A percentile compares a stretch with the other conserved stretches of the same genome.
Conservation (phyloP, 2,888 invertebrate genomes). For the Netelia melanura region DNA sequence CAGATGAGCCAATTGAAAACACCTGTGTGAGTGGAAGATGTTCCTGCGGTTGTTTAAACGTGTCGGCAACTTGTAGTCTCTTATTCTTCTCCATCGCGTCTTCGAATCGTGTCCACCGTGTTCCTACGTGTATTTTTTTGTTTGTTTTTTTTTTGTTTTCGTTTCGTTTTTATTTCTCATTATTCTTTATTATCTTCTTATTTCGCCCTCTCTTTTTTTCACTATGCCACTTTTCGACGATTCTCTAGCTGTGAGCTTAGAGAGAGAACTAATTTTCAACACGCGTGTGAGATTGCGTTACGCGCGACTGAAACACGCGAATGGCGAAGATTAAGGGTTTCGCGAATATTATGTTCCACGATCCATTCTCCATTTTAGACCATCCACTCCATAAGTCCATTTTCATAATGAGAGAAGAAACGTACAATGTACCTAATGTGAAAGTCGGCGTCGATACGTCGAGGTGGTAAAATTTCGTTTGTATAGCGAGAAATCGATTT, state of each 20-base stretch:
- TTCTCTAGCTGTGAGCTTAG: background rate
- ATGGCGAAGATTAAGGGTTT: slow-evolving; percentile 47
- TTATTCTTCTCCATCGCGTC: slow-evolving; percentile 36
- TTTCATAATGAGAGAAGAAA: slow-evolving; percentile 29
- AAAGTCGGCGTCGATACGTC: too few species aligned
- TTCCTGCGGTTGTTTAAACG: slow-evolving; percentile 41
- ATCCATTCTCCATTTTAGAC: too few species aligned
- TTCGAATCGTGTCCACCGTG: slow-evolving; percentile 48
- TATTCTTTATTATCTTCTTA: too few species aligned
- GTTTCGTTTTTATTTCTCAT: too few species aligned
- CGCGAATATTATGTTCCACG: slow-evolving; percentile 20
- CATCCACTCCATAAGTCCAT: slow-evolving; percentile 10
- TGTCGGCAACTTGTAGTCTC: slow-evolving; percentile 50
- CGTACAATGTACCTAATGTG: background rate
- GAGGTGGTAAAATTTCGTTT: too few species aligned
- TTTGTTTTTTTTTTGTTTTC: background rate
- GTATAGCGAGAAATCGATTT: too few species aligned
- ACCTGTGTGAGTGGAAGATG: slow-evolving; percentile 49
- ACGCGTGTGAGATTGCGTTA: background rate
- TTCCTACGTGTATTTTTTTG: background rate
- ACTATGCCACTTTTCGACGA: slow-evolving; percentile 20
- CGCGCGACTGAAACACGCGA: slow-evolving; percentile 53
- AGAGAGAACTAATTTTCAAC: slow-evolving; percentile 43
- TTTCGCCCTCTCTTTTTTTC: background rate
- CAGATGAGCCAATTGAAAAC: slow-evolving; percentile 71